These are phyloP conservation scores for Leucopsar rothschildi DNA, from an alignment of 2,113 vertebrate species.

Conservation along the genomic window DNA sequence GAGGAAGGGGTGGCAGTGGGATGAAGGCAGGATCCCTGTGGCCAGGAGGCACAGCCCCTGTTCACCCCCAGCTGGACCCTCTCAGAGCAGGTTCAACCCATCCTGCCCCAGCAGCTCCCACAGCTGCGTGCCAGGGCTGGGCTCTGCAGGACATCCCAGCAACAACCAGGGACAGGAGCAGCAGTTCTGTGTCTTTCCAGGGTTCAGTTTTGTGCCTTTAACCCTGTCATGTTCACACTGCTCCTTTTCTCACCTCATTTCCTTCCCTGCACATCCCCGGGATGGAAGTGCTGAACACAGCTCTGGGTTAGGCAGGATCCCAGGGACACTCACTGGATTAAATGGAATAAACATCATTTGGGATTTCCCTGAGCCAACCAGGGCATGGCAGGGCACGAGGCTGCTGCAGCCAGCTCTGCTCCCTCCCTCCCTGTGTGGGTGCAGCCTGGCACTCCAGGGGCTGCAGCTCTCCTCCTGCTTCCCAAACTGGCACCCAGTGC, in stretches of 20 bases:
- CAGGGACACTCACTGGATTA: accelerated
- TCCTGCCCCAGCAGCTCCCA: not conserved
- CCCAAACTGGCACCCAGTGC: accelerated
- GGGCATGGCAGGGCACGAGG: not conserved
- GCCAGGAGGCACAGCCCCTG: not conserved
- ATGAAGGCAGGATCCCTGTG: not conserved
- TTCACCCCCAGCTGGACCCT: not conserved
- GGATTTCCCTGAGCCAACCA: not conserved
- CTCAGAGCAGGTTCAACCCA: not conserved
- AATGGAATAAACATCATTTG: not conserved
- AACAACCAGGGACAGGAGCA: accelerated
- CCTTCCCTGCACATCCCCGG: not conserved
- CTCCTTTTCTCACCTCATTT: not conserved
- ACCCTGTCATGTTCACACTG: not conserved
- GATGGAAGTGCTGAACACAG: accelerated
- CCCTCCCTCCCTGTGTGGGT: accelerated
- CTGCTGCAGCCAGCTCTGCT: accelerated
- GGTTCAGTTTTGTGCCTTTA: not conserved
- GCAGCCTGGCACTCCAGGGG: not conserved
- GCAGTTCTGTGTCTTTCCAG: accelerated
- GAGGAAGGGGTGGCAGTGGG: not conserved
- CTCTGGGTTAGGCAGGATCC: accelerated
- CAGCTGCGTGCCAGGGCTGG: accelerated
- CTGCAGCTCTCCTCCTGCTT: not conserved
- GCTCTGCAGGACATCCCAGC: not conserved